Conservation (phyloP, 2,888 invertebrate genomes). For the Drosophila nr. medialis region DNA sequence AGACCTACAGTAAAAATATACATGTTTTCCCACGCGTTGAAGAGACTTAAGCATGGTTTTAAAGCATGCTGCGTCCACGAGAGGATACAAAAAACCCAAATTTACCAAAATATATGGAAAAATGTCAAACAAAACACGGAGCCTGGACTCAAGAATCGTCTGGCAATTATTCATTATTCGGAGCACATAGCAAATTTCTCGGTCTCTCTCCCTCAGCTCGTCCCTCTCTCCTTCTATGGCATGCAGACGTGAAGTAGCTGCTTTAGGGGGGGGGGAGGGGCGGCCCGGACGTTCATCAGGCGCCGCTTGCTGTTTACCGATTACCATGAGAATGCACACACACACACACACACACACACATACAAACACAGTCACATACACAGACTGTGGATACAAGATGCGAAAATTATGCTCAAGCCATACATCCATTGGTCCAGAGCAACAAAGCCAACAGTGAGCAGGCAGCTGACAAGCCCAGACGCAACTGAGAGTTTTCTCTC, state of each 20-base stretch:
- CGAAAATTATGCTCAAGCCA: constrained; percentile 1
- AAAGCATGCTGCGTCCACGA: constrained; percentile 6
- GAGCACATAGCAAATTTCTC: constrained; percentile 46
- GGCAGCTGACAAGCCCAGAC: constrained; percentile 53
- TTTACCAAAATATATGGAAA: constrained; percentile 14
- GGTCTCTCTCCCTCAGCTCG: not conserved
- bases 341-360: constrained; percentile 8
- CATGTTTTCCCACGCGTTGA: not conserved
- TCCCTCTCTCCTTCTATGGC: constrained; percentile 7
- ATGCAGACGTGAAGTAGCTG: constrained; percentile 49
- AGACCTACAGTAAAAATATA: not conserved
- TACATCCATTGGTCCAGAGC: constrained; percentile 7
- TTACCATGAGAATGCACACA: constrained; percentile 27
- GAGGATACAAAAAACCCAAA: constrained; percentile 33
- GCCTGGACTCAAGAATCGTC: constrained; percentile 49
- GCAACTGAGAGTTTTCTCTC: constrained; percentile 9
- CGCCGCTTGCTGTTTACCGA: constrained; percentile 44
- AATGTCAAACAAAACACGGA: constrained; percentile 42
- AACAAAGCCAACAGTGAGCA: constrained; percentile 22
- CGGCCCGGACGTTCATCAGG: constrained; percentile 42
- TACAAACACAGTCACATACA: constrained; percentile 8
- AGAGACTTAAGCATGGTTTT: constrained; percentile 19
- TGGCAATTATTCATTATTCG: constrained; percentile 47
- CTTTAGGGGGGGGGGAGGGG: constrained; percentile 20
- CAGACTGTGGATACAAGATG: constrained; percentile 1